Evolutionary conservation across 2,888 invertebrate species (phyloP).

Genomic region (Heteromurus nitidus): DNA sequence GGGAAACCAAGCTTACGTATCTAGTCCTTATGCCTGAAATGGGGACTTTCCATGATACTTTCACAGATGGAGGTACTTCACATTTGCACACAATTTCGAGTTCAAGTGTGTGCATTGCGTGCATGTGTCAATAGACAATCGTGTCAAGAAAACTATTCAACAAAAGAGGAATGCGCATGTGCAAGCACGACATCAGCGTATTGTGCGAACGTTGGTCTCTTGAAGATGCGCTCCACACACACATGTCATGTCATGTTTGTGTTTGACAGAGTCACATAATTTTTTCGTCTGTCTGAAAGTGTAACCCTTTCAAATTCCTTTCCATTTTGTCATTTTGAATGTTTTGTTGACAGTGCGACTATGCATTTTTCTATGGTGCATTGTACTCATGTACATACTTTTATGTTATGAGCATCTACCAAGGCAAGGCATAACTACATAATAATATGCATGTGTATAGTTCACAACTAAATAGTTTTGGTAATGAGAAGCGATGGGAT

Average conservation of each 20-base stretch:
- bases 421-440: no score
- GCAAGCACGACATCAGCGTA: background rate
- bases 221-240: background rate
- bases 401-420: no score
- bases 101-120: conserved; percentile 19
- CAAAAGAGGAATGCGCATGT: background rate
- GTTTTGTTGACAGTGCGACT: background rate
- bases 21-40: no score
- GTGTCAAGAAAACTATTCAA: background rate
- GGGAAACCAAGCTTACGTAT: no score
- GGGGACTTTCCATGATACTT: conserved; percentile 5
- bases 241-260: conserved; percentile 16
- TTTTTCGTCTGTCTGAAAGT: conserved; percentile 19
- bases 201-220: background rate
- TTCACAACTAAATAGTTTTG: conserved; percentile 13
- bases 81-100: background rate
- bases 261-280: conserved; percentile 22
- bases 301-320: conserved; percentile 44
- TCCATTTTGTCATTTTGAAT: conserved; percentile 50
- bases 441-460: background rate
- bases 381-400: no score
- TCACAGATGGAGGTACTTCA: background rate
- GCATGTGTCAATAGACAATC: conserved; percentile 8
- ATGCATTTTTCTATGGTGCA: no score
- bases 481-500: conserved; percentile 41